Evolutionary conservation across 2,113 vertebrate species (phyloP), one percentile per base, ranked within the genome.

Genomic region (Uria lomvia): DNA sequence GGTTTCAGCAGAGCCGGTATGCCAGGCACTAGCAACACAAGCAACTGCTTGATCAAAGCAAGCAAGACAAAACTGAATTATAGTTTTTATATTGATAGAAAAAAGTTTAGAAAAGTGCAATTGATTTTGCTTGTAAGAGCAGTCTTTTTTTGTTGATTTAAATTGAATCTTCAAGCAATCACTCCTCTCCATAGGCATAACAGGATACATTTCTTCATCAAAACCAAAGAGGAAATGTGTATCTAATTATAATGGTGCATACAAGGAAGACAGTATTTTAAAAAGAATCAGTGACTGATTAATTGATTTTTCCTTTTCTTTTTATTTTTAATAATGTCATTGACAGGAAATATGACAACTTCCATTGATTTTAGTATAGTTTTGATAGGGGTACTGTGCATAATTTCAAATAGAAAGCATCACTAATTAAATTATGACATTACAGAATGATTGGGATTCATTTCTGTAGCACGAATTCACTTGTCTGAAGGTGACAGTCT

Each of bases 1-100:
- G 9, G 17, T 81, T 92, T 91, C 19, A 87, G 9, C 76, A 47
- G 27, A 49, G 21, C 1, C 0, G 0, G 5, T 43, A 36, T 90
- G 79, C 75, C 59, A 56, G 43, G 40, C 62, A 22, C 36, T 32
- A 79, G 60, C 40, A 90, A 36, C 83, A 80, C 74, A 80, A 93
- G 85, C 15, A 52, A 56, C 59, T 86, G 82, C 79, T 95, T 93
- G 67, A 42, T 94, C 79, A 92, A 67, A 92, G 53, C 81, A 92
- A 79, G 84, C 90, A 88, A 93, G 90, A 78, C 78, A 88, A 94
- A 96, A 91, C 81, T 45, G 62, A 78, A 45, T 70, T 78, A 17
- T 50, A 43, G 30, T 47, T 94, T 71, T 47, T 47, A 9, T 53
- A 59, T 30, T 72, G 52, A 22, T 53, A 86, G 67, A 30, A 88